Conservation (phyloP, 2,113 vertebrate genomes). For the Prionailurus viverrinus region DNA sequence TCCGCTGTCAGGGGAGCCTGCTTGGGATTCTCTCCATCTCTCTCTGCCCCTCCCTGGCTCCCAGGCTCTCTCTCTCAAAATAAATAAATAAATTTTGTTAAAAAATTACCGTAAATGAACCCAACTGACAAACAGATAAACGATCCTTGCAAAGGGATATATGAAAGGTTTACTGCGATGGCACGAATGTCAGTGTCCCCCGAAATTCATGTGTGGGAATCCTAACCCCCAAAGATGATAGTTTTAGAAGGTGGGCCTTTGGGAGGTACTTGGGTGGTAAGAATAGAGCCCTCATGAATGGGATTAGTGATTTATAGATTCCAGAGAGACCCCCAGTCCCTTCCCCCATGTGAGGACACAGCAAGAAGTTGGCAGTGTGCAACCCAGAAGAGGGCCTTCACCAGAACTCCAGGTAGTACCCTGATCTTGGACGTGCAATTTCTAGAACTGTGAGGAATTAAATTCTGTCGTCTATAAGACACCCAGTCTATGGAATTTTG, state of each 20-base stretch:
- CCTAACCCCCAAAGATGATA: not conserved
- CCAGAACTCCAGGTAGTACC: not conserved
- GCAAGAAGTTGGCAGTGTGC: not conserved
- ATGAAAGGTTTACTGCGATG: not conserved
- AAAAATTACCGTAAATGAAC: constrained; percentile 22
- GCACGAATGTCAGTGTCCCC: not conserved
- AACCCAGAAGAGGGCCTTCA: not conserved
- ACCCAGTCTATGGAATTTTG: not conserved
- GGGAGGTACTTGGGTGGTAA: not conserved
- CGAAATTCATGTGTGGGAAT: not conserved
- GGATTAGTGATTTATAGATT: not conserved
- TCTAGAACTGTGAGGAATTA: not conserved
- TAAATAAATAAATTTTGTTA: no score
- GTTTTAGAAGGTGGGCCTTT: not conserved
- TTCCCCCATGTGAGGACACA: not conserved
- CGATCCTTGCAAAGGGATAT: not conserved
- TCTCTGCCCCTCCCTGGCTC: no score
- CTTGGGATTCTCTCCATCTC: no score
- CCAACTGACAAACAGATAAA: not conserved
- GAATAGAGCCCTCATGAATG: not conserved
- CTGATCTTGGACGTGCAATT: not conserved
- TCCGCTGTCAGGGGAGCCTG: no score
- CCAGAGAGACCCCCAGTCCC: not conserved
- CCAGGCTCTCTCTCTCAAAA: no score
- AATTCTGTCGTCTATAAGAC: not conserved